Evolutionary conservation across 2,113 vertebrate genomes (phyloP).

Genomic region (Pollachius pollachius): DNA sequence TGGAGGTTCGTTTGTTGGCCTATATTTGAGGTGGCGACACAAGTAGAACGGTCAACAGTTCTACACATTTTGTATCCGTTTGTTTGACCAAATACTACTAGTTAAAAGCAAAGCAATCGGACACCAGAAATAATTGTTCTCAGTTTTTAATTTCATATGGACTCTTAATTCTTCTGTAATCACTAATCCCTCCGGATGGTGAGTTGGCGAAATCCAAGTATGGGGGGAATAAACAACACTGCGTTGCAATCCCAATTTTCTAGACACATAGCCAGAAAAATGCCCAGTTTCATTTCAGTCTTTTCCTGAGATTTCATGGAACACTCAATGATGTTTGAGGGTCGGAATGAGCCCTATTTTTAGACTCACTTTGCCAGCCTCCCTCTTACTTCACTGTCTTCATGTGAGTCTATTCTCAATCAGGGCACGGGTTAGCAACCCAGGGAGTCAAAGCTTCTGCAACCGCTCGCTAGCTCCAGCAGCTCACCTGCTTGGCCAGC

Average conservation of each 20-base stretch:
- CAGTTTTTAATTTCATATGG: not conserved
- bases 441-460: not conserved
- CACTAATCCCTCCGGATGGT: not conserved
- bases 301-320: not conserved
- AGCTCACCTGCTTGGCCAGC: slow-evolving; percentile 19
- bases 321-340: not conserved
- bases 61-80: no score
- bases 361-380: not conserved
- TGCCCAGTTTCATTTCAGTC: not conserved
- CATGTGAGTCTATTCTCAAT: not conserved
- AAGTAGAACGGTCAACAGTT: no score
- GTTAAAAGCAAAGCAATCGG: not conserved
- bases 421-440: not conserved
- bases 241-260: not conserved
- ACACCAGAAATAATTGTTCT: not conserved
- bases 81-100: not conserved
- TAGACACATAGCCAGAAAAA: not conserved
- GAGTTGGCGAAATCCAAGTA: not conserved
- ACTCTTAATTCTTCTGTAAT: not conserved
- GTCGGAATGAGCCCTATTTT: not conserved
- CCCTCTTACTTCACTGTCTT: not conserved
- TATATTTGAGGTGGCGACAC: no score
- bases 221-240: not conserved
- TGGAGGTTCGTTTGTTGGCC: no score
- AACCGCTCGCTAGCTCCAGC: not conserved